Evolutionary conservation across 2,797 vertebrate genomes (phyloP).

Genomic region (Artibeus lituratus): DNA sequence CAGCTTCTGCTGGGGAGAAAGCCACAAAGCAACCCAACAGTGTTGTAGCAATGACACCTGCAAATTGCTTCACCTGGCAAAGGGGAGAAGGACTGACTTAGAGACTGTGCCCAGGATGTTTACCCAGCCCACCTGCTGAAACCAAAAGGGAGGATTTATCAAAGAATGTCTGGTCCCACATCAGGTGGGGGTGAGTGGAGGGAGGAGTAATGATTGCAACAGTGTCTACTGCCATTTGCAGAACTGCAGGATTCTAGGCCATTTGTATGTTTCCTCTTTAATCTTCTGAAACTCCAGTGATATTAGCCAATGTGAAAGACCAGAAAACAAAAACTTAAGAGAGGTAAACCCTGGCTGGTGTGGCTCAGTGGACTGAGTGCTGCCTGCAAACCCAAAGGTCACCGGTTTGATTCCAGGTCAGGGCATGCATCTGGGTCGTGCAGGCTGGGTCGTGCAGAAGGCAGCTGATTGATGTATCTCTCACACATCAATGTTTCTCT

Average conservation of each 20-base stretch:
- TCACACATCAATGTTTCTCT: too few relatives aligned
- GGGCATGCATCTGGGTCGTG: too few relatives aligned
- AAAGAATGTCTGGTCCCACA: not conserved
- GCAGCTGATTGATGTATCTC: too few relatives aligned
- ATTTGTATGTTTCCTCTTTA: not conserved
- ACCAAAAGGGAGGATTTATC: not conserved
- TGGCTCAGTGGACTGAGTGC: too few relatives aligned
- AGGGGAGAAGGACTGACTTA: not conserved
- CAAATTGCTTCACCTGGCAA: not conserved
- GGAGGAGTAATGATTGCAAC: not conserved
- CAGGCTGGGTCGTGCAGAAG: too few relatives aligned
- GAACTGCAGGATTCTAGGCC: not conserved
- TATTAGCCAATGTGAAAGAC: not conserved
- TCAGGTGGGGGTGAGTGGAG: not conserved
- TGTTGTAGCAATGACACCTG: not conserved
- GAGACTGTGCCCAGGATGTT: not conserved
- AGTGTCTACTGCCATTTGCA: not conserved
- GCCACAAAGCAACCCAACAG: not conserved
- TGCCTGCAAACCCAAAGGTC: too few relatives aligned
- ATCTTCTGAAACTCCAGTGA: not conserved
- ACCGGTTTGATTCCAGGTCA: too few relatives aligned
- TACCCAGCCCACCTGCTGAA: not conserved
- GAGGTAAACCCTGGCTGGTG: too few relatives aligned
- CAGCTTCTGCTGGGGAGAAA: slow-evolving; percentile 3
- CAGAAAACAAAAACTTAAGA: not conserved